Evolutionary conservation across 1,140 invertebrate species (phyloP), one percentile per base, ranked within the genome.

Genomic region (Nylanderia fulva): DNA sequence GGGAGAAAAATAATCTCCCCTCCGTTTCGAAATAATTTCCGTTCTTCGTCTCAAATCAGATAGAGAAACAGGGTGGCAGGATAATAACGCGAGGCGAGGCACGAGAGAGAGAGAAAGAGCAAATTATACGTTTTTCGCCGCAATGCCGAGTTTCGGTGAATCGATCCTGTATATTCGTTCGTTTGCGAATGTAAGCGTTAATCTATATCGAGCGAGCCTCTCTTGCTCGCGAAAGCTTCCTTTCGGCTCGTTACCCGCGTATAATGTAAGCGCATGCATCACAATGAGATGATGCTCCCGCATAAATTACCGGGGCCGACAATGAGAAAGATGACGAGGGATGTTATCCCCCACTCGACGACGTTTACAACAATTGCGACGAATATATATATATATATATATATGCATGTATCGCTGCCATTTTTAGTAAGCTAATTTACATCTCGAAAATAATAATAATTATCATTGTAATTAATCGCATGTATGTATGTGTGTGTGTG

Each of bases 121-220:
- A 29, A 45, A 74, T 84, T 64, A 64, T 61, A 75, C 8, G 42
- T 84, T 84, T 84, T 76, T 48, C 80, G 58, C 71, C 71, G 83
- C 85, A 87, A 79, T 85, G 83, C 61, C 72, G 85, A 85, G 63
- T 84, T 85, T 85, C 64, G 79, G 24, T 29, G 45, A 52, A 85
- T 85, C 84, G 84, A 85, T 85, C 45, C 71, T 45, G 45, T 48
- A 48, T n/a, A n/a, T n/a, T n/a, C 21, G 33, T 84, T 42, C 71
- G 21, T 76, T 74, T 45, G 39, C 15, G n/a, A 69, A 33, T 33
- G 3, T 33, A 33, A 39, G 21, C 54, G 56, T 69, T 64, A 24
- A 63, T 74, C 68, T 45, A 39, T 24, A 48, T 24, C 52, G 33
- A 48, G 0, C 24, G 45, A 63, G 63, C 56, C 29, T 71, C 29